Evolutionary conservation across 2,888 invertebrate species (phyloP).

Genomic region (Anorthoa munda): DNA sequence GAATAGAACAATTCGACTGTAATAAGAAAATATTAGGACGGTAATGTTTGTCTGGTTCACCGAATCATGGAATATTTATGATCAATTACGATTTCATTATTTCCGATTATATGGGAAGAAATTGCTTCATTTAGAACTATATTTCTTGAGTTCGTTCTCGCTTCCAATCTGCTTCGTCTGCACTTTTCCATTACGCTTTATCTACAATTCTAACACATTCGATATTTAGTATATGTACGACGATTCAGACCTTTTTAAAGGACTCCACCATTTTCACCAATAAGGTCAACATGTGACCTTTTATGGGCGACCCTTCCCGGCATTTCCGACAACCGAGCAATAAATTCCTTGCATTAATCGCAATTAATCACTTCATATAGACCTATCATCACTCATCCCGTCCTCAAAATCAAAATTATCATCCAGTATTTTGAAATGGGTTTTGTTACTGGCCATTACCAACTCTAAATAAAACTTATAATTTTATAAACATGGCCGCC

Average conservation of each 20-base stretch:
- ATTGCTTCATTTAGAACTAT: slow-evolving; percentile 7
- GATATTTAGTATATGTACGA: slow-evolving; percentile 4
- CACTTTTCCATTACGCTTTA: not conserved
- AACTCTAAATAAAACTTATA: slow-evolving; percentile 23
- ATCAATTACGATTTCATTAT: slow-evolving; percentile 39
- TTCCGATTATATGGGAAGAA: slow-evolving; percentile 16
- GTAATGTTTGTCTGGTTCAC: slow-evolving; percentile 28
- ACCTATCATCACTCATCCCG: slow-evolving; percentile 24
- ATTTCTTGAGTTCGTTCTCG: not conserved
- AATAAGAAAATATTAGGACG: slow-evolving; percentile 40
- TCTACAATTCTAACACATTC: not conserved
- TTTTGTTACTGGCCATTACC: not conserved
- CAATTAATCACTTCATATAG: slow-evolving; percentile 41
- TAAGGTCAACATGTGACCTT: slow-evolving; percentile 50
- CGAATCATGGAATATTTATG: slow-evolving; percentile 48
- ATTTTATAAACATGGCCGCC: slow-evolving; percentile 38
- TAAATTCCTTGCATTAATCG: slow-evolving; percentile 44
- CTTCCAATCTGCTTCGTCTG: not conserved
- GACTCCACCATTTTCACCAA: slow-evolving; percentile 10
- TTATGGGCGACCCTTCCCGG: slow-evolving; percentile 49
- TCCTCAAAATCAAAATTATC: slow-evolving; percentile 10
- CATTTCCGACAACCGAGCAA: slow-evolving; percentile 42
- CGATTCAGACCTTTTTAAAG: slow-evolving; percentile 32
- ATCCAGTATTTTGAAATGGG: not conserved
- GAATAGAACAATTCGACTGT: slow-evolving; percentile 14